Conservation (phyloP, 1,140 invertebrate genomes). For the Adoxophyes honmai region DNA sequence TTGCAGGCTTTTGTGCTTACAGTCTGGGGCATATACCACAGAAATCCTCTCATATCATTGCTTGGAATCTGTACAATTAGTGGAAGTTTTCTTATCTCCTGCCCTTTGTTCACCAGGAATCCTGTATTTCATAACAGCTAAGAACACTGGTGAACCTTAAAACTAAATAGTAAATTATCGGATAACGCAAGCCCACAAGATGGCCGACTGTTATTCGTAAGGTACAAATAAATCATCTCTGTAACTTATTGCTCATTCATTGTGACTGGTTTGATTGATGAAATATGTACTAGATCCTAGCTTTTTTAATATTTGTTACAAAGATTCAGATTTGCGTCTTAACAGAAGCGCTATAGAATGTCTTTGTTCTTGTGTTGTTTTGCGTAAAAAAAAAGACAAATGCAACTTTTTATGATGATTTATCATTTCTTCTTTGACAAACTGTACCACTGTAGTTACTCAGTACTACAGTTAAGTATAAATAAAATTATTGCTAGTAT, state of each 20-base stretch:
- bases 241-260: constrained; percentile 31
- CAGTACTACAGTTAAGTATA: too few relatives aligned
- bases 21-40: constrained; percentile 53
- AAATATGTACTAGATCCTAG: constrained; percentile 21
- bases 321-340: constrained; percentile 6
- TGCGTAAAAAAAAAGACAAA: constrained; percentile 27
- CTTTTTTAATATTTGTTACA: constrained; percentile 18
- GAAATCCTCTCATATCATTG: constrained; percentile 47
- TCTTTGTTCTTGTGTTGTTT: constrained; percentile 52
- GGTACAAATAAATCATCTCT: constrained; percentile 63
- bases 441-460: too few relatives aligned
- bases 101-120: constrained; percentile 34
- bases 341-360: constrained; percentile 20
- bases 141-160: constrained; percentile 41
- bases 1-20: constrained; percentile 63
- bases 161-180: constrained; percentile 63
- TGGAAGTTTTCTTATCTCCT: constrained; percentile 40
- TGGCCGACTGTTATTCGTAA: constrained; percentile 77
- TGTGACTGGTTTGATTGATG: constrained; percentile 26
- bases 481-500: too few relatives aligned
- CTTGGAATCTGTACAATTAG: constrained; percentile 40
- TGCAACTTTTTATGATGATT: constrained; percentile 23
- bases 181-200: constrained; percentile 75
- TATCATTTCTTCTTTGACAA: too few relatives aligned
- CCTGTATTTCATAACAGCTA: constrained; percentile 37